Evolutionary conservation across 2,797 vertebrate species (phyloP), one percentile per base, ranked within the genome.

Genomic region (Hyperoplus lanceolatus): DNA sequence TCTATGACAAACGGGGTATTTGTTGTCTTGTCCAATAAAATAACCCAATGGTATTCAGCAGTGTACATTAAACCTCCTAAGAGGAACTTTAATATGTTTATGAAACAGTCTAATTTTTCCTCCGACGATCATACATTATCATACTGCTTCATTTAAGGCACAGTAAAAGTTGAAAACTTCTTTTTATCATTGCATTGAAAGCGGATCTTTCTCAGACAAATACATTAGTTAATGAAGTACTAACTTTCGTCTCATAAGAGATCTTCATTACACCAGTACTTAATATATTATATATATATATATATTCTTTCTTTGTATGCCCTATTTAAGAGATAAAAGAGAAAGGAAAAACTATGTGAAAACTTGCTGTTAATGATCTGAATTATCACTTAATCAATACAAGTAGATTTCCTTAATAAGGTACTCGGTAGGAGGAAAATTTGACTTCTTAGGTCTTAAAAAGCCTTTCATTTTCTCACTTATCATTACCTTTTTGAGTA

Each of bases 401-500:
- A 4, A 36, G n/a, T 39, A 15, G 12, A 46, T 70, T 61, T 54
- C 8, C 12, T 12, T 12, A 16, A 16, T 43, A 10, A 55, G 64
- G 6, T n/a, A 4, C 43, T 60, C 4, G 9, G 49, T 3, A 21
- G 42, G 41, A 53, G 11, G 29, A 1, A 53, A n/a, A 53, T 58
- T 21, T 6, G 9, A 15, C 1, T 10, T 16, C 10, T 54, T 41
- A 4, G 6, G 41, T 55, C 1, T 12, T 6, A 41, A 21, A 73
- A 60, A 54, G 21, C 45, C 21, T 14, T 38, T 6, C 3, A 49
- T 66, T 29, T 69, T 14, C 67, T 58, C 18, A 50, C 15, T 75
- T 80, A 18, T 61, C 8, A 49, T 75, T 50, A 29, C 59, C 38
- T 38, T 49, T 73, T 38, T 18, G 41, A 72, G 12, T 48, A 16